Evolutionary conservation across 2,888 invertebrate species (phyloP), one percentile per base, ranked within the genome.

Genomic region (Drosophila tanythrix): DNA sequence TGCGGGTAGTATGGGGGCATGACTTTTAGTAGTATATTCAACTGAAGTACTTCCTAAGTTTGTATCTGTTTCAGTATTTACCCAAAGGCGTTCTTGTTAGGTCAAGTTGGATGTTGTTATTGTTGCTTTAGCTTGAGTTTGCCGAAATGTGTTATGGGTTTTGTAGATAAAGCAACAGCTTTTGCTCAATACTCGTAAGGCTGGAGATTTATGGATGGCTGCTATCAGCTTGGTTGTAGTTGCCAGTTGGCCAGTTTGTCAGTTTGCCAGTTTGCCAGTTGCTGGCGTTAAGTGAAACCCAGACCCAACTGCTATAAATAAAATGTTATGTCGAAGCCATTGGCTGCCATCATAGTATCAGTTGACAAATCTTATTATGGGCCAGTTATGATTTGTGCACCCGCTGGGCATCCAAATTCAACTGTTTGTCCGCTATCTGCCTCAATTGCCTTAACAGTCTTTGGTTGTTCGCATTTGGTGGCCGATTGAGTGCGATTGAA

Each of bases 351-450:
- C 35, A 21, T 59, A 57, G 67, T 87, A 85, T 85, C 85, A 61
- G 80, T 70, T 74, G 72, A 76, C 80, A 88, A 89, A 85, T 85
- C 85, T 85, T 72, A 88, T 84, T 87, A 74, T 67, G 73, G 73
- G 71, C 53, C 59, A 53, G 74, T 70, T 77, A 77, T 83, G 74
- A 71, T 79, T 80, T 81, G 70, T 70, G 81, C 35, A 46, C 38
- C 77, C 64, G 36, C 21, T 27, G 80, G 64, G 55, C 57, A 58
- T 35, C 27, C 43, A 48, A 58, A 57, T 60, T 29, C 29, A 40
- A 52, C 27, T 48, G 33, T 18, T 18, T 33, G 15, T n/a, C 52
- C 33, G 60, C 65, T 70, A 79, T 77, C 76, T 27, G 36, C 8
- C 53, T 55, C 55, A 25, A 3, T 55, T 43, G 73, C 52, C 56